Percentiles rank a stretch among this genome's conserved stretches.
Evolutionary conservation across 2,888 invertebrate species (phyloP).

Genomic region (Sphinx pinastri): DNA sequence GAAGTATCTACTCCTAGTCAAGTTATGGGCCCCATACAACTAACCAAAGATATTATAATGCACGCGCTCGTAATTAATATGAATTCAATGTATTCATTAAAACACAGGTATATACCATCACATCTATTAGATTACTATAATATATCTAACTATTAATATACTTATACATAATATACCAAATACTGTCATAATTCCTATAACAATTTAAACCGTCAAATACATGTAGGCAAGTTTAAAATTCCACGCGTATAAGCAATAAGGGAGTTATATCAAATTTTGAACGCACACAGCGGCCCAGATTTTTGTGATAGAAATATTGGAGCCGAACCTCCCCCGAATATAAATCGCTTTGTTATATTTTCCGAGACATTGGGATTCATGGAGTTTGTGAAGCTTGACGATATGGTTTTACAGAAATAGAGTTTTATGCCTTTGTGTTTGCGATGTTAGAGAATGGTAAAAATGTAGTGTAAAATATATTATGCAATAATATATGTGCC

Average conservation of each 20-base stretch:
- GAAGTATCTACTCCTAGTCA: too few species aligned
- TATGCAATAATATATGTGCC: too few species aligned
- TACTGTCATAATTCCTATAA: neutral
- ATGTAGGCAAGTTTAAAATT: constrained; percentile 5
- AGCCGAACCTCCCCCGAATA: constrained; percentile 74
- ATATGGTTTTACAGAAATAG: constrained; percentile 60
- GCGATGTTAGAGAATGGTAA: neutral
- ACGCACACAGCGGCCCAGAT: constrained; percentile 58
- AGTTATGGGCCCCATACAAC: too few species aligned
- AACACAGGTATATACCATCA: too few species aligned
- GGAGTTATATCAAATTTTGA: constrained; percentile 16
- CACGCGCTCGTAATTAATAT: too few species aligned
- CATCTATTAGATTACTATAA: too few species aligned
- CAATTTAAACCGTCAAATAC: neutral
- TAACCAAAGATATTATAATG: too few species aligned
- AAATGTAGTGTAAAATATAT: neutral
- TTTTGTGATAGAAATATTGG: constrained; percentile 77
- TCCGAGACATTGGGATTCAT: constrained; percentile 83
- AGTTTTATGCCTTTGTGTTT: constrained; percentile 31
- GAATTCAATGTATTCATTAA: too few species aligned
- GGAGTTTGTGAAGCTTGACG: constrained; percentile 75
- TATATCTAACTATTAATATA: too few species aligned
- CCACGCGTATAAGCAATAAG: constrained; percentile 9
- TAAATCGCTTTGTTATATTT: constrained; percentile 83
- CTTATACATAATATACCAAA: neutral